Conservation (phyloP, 2,797 vertebrate species). For the Rhynchotus rufescens region DNA sequence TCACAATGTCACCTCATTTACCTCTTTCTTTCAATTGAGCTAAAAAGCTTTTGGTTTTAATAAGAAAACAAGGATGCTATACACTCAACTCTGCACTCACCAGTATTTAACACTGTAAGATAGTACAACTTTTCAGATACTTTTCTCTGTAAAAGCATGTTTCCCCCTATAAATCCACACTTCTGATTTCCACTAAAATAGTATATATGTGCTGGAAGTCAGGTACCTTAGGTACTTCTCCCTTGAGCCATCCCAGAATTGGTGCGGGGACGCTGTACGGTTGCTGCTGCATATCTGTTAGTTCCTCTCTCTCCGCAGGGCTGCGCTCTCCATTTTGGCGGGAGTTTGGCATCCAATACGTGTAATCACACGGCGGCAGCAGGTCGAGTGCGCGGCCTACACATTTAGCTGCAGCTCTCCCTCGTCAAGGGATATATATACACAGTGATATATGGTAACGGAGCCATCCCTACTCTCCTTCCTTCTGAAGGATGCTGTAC, state of each 20-base stretch:
- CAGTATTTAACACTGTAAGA: background rate
- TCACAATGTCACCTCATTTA: background rate
- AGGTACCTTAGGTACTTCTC: background rate
- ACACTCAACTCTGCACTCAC: background rate
- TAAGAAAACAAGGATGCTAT: background rate
- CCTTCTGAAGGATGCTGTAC: background rate
- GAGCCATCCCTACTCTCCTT: background rate
- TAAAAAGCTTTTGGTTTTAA: background rate
- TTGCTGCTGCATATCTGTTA: background rate
- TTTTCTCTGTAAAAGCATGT: background rate
- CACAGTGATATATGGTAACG: background rate
- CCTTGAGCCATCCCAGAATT: background rate
- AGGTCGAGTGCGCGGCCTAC: background rate
- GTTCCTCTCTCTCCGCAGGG: accelerated
- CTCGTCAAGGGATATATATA: background rate
- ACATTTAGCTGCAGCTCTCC: background rate
- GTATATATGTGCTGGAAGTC: background rate
- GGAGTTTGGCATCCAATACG: background rate
- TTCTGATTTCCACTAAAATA: background rate
- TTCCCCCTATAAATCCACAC: background rate
- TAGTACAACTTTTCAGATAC: background rate
- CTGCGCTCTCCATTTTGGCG: background rate
- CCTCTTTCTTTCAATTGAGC: background rate
- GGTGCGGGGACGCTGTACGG: background rate
- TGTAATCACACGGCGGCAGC: background rate